Evolutionary conservation across 2,888 invertebrate genomes (phyloP), one percentile per base, ranked within the genome.

Genomic region (Drosophila melanosoma): DNA sequence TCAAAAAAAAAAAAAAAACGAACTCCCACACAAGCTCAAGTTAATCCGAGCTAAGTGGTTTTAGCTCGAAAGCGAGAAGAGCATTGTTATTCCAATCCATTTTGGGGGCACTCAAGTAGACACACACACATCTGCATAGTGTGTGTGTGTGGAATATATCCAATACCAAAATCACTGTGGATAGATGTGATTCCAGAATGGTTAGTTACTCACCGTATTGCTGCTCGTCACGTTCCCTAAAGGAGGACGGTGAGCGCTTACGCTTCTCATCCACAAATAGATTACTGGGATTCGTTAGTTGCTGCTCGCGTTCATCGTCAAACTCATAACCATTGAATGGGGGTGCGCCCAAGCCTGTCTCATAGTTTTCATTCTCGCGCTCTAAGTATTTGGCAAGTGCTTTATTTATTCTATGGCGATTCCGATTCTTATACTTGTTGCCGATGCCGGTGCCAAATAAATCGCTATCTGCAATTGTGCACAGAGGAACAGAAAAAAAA

Each of bases 301-400:
- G 74, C 64, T 69, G 74, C 45, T 74, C 71, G 64, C 69, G 72
- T 49, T 91, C 92, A 35, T 91, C 91, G 63, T 91, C 92, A 72
- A 91, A 91, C 69, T 93, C 91, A 74, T 91, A 89, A 68, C 91
- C 91, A 68, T 75, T 79, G 63, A 82, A 87, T 51, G 83, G 90
- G 45, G 26, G 90, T 38, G 20, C 35, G 26, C 73, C 88, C 54
- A 87, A 75, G 62, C 76, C 77, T 68, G 82, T 82, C 45, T 90
- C 90, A 63, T 91, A 92, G 77, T 82, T 91, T 63, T 92, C 92
- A 51, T 87, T 82, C 68, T 92, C 92, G 63, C 90, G 86, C 66
- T 91, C 91, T 79, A 93, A 90, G 82, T 93, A 93, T 74, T 90
- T 92, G 64, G 92, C 92, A 62, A 93, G 90, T 63, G 91, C 89